These are phyloP conservation scores for Masticophis lateralis DNA, from an alignment of 2,797 vertebrate genomes.

Conservation along the genomic window DNA sequence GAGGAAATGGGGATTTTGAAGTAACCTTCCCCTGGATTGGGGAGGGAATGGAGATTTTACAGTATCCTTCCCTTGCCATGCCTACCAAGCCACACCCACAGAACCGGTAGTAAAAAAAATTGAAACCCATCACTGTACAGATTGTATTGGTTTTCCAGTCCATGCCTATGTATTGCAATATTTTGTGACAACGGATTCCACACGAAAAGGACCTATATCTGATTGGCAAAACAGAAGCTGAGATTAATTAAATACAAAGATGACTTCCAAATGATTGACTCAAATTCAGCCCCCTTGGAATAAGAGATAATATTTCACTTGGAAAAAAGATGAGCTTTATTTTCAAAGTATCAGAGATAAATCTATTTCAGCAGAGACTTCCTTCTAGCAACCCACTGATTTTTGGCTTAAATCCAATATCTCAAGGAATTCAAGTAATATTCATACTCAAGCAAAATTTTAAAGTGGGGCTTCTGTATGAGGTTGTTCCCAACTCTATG, in stretches of 20 bases:
- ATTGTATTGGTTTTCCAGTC: background rate
- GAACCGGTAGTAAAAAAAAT: no score
- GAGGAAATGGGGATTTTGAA: no score
- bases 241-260: background rate
- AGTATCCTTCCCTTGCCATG: no score
- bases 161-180: constrained; percentile 4
- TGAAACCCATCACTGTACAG: no score
- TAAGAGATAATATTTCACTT: background rate
- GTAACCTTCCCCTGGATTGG: no score
- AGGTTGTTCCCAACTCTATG: background rate
- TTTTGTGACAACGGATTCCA: background rate
- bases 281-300: background rate
- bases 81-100: no score
- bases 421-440: background rate
- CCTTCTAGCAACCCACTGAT: background rate
- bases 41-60: no score
- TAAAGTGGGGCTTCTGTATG: background rate
- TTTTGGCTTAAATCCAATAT: background rate
- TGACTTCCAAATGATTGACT: background rate
- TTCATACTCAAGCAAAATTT: background rate
- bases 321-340: background rate
- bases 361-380: background rate
- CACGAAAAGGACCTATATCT: background rate
- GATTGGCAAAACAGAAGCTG: background rate
- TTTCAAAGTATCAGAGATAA: background rate